Conservation (phyloP, 2,888 invertebrate species). For the Drosophila subsilvestris region DNA sequence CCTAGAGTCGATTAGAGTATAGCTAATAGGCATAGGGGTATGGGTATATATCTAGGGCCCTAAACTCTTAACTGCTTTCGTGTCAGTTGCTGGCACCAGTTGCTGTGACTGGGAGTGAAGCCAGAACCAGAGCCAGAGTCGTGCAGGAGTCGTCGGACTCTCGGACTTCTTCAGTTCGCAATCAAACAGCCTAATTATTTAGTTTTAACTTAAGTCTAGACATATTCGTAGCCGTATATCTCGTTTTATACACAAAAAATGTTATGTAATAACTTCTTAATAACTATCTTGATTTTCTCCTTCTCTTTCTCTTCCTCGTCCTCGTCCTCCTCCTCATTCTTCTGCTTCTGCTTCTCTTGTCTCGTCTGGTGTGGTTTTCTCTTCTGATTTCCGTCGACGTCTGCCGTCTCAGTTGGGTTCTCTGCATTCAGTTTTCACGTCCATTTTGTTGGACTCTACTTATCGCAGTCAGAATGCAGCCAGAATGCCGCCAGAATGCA, state of each 20-base stretch:
- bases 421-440: conserved; percentile 11
- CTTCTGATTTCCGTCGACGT: conserved; percentile 14
- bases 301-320: not conserved
- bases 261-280: conserved; percentile 29
- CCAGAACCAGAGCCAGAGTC: too few relatives aligned
- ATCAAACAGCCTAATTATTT: conserved; percentile 8
- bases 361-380: not conserved
- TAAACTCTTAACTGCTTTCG: not conserved
- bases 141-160: too few relatives aligned
- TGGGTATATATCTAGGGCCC: conserved; percentile 1
- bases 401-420: too few relatives aligned
- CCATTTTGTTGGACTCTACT: too few relatives aligned
- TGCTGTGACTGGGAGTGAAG: conserved; percentile 17
- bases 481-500: too few relatives aligned
- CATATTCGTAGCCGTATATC: conserved; percentile 16
- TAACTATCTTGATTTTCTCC: conserved; percentile 24
- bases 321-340: not conserved
- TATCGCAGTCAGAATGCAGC: too few relatives aligned
- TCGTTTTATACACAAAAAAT: conserved; percentile 35
- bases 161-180: not conserved
- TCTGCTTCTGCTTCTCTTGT: conserved; percentile 33
- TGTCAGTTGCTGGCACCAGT: conserved; percentile 3
- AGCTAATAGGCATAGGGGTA: conserved; percentile 26
- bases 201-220: conserved; percentile 1
- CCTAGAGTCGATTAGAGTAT: conserved; percentile 31